phyloP scores from a whole-genome alignment of 64 coral and sea anemone species.

The Montipora efflorescens region DNA sequence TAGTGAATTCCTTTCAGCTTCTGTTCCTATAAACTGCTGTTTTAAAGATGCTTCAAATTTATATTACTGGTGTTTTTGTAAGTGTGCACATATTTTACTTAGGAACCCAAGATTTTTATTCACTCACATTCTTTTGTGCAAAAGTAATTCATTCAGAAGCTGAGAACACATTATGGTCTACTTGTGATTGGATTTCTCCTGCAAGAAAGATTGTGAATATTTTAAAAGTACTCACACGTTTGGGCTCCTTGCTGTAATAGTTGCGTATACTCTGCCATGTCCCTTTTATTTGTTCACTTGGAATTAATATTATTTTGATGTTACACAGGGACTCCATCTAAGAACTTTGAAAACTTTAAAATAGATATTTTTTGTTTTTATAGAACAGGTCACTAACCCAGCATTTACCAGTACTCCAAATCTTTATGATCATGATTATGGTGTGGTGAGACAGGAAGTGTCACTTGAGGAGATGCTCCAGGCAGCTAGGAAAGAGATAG shows the following conservation, averaged over 20 bases:
- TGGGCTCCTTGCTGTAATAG: too few species aligned
- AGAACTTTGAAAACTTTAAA: not conserved
- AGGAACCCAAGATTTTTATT: too few species aligned
- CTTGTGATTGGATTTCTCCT: too few species aligned
- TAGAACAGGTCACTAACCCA: not conserved
- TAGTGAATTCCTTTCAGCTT: not conserved
- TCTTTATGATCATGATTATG: slow-evolving; percentile 9
- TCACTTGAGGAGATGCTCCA: slow-evolving; percentile 9
- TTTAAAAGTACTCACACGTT: too few species aligned
- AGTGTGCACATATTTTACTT: too few species aligned
- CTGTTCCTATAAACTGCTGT: not conserved
- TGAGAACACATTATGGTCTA: too few species aligned
- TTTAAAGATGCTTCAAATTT: too few species aligned
- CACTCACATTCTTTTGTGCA: too few species aligned
- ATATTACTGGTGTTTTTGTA: too few species aligned
- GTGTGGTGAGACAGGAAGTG: slow-evolving; percentile 4
- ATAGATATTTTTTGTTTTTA: not conserved
- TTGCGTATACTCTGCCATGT: not conserved
- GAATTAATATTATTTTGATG: not conserved
- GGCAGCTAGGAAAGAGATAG: not conserved
- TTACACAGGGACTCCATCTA: not conserved
- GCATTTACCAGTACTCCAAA: not conserved
- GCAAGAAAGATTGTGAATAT: too few species aligned
- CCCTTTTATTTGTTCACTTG: not conserved
- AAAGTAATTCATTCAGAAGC: too few species aligned